Percentiles rank a stretch among this genome's conserved stretches.
phyloP scores from a whole-genome alignment of 1,140 invertebrate species.

The Brachionus sp. region DNA sequence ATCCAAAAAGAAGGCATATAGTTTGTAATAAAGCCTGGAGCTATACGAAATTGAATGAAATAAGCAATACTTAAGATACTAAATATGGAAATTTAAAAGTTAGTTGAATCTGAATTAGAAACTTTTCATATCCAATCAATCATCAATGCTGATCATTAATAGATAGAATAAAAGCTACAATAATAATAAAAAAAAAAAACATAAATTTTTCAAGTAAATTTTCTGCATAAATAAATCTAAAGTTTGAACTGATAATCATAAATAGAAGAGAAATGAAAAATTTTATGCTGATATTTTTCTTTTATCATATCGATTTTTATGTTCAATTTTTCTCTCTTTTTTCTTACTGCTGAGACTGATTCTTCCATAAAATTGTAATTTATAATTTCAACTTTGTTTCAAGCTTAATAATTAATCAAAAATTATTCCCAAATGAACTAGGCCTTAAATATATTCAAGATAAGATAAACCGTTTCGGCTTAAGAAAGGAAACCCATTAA shows the following conservation, averaged over 20 bases:
- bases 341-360: background rate
- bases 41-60: background rate
- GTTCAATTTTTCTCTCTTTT: background rate
- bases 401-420: constrained; percentile 20
- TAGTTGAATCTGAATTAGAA: background rate
- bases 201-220: background rate
- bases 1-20: background rate
- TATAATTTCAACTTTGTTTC: background rate
- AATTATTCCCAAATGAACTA: constrained; percentile 7
- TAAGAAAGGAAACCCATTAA: background rate
- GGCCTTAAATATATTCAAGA: background rate
- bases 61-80: background rate
- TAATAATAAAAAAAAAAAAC: background rate
- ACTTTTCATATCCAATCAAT: constrained; percentile 34
- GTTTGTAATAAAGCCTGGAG: background rate
- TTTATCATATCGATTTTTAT: constrained; percentile 38
- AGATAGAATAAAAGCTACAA: background rate
- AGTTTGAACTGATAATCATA: constrained; percentile 40
- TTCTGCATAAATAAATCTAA: background rate
- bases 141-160: constrained; percentile 29
- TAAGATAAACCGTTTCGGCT: constrained; percentile 4
- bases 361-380: constrained; percentile 36
- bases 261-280: background rate
- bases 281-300: constrained; percentile 13
- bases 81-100: constrained; percentile 31